A percentile compares a stretch with the other conserved stretches of the same genome.
phyloP scores from a whole-genome alignment of 2,113 vertebrate genomes.

The Gymnogyps californianus region DNA sequence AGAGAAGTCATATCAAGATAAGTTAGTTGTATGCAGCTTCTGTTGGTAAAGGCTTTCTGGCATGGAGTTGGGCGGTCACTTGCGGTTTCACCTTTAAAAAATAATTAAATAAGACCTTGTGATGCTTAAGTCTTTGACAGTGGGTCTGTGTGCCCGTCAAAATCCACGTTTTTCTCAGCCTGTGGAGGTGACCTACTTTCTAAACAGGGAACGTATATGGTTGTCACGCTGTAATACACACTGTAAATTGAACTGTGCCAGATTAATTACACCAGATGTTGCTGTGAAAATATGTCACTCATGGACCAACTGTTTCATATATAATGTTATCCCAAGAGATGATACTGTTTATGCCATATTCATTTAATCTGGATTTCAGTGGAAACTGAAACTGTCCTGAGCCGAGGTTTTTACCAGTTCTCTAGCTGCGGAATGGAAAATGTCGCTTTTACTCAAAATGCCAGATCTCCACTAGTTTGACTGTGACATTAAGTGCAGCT shows the following conservation, averaged over 20 bases:
- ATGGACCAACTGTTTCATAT: background rate
- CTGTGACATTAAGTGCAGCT: background rate
- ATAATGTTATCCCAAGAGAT: background rate
- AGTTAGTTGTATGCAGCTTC: background rate
- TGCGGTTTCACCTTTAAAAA: background rate
- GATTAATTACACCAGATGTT: background rate
- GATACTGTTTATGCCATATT: background rate
- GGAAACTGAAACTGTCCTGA: background rate
- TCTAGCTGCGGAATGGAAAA: background rate
- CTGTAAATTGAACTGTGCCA: background rate
- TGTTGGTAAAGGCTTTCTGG: background rate
- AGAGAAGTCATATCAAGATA: background rate
- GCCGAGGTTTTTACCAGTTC: background rate
- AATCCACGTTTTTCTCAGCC: background rate
- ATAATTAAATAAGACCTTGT: background rate
- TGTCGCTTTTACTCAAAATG: background rate
- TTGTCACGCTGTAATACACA: background rate
- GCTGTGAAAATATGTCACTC: background rate
- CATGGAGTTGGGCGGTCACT: background rate
- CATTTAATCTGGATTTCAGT: background rate
- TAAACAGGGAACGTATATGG: background rate
- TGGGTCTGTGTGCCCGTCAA: background rate
- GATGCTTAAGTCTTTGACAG: background rate
- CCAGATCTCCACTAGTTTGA: background rate
- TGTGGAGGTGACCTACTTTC: conserved; percentile 39